A percentile compares a stretch with the other conserved stretches of the same genome.
phyloP scores from a whole-genome alignment of 2,113 vertebrate species.

The Talpa occidentalis region DNA sequence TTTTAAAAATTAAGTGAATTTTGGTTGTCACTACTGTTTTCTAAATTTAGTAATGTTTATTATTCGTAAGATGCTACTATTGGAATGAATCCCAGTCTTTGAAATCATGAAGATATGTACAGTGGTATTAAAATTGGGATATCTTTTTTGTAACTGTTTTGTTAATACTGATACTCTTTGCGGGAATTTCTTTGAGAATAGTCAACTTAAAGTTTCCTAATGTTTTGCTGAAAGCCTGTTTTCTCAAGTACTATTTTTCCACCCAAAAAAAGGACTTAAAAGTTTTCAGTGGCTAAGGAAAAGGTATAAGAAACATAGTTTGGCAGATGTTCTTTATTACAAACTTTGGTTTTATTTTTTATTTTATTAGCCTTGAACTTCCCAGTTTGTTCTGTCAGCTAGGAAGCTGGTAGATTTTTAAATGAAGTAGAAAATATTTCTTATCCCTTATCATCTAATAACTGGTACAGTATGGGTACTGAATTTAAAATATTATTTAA shows the following conservation, averaged over 20 bases:
- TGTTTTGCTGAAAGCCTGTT: not conserved
- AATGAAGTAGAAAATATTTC: not conserved
- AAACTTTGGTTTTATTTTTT: not conserved
- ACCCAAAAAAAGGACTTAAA: not conserved
- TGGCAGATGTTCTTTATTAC: not conserved
- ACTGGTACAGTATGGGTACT: not conserved
- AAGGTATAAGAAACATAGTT: not conserved
- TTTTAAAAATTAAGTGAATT: conserved; percentile 40
- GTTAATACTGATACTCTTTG: not conserved
- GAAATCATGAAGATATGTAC: not conserved
- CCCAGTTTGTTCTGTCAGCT: not conserved
- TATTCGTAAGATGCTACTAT: conserved; percentile 11
- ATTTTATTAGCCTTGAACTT: not conserved
- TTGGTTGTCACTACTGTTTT: not conserved
- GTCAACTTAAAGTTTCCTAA: not conserved
- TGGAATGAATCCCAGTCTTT: conserved; percentile 16
- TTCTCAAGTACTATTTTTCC: conserved; percentile 13
- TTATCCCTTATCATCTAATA: not conserved
- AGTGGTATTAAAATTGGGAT: not conserved
- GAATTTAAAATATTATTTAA: conserved; percentile 14
- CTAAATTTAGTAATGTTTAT: conserved; percentile 12
- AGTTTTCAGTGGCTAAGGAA: not conserved
- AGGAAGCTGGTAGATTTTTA: not conserved
- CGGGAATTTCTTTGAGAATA: not conserved
- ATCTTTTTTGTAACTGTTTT: not conserved